These are phyloP conservation scores for Keiferia lycopersicella DNA, from an alignment of 2,888 invertebrate species.

Conservation along the genomic window DNA sequence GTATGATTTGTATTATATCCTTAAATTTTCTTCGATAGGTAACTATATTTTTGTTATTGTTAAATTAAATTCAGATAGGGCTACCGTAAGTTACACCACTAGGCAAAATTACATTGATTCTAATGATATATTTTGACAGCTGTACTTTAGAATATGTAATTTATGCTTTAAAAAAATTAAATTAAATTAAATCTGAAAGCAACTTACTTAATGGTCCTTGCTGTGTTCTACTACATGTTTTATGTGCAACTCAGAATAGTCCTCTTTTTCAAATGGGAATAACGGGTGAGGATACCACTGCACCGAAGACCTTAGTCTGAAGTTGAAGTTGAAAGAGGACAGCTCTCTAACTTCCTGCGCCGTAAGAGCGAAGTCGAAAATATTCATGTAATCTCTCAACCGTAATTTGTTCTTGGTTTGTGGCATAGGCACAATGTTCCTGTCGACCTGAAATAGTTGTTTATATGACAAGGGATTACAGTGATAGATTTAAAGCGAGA, in stretches of 20 bases:
- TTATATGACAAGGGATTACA: too few species aligned
- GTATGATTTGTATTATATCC: too few species aligned
- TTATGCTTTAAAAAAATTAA: too few species aligned
- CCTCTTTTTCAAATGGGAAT: slow-evolving; percentile 69
- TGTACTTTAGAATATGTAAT: too few species aligned
- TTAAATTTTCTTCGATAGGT: too few species aligned
- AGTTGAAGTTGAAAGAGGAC: slow-evolving; percentile 74
- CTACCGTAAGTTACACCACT: too few species aligned
- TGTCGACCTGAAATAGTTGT: slow-evolving; percentile 65
- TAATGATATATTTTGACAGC: too few species aligned
- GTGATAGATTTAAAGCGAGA: too few species aligned
- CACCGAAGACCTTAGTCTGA: slow-evolving; percentile 54
- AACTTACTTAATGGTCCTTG: slow-evolving; percentile 54
- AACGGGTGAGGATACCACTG: slow-evolving; percentile 67
- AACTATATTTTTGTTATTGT: too few species aligned
- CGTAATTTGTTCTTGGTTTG: slow-evolving; percentile 76
- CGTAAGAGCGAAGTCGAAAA: slow-evolving; percentile 80
- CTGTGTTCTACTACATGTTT: slow-evolving; percentile 59
- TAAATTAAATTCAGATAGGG: too few species aligned
- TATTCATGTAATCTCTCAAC: slow-evolving; percentile 78
- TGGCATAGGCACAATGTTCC: slow-evolving; percentile 80
- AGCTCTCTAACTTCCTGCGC: slow-evolving; percentile 74
- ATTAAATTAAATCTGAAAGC: too few species aligned
- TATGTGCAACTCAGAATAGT: slow-evolving; percentile 57
- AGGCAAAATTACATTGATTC: too few species aligned